phyloP scores from a whole-genome alignment of 2,888 invertebrate species.

The Pseudococcus jackbeardsleyi region DNA sequence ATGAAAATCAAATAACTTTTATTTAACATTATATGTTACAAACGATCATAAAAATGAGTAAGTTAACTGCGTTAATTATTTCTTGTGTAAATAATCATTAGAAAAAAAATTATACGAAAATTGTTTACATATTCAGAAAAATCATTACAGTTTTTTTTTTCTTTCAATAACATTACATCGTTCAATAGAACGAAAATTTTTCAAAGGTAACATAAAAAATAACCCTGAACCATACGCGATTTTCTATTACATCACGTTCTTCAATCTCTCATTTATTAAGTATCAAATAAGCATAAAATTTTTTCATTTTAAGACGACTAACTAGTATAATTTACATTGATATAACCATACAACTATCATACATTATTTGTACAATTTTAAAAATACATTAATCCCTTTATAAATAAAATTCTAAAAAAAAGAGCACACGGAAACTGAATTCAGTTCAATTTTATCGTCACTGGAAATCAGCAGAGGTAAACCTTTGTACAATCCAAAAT shows the following conservation, averaged over 20 bases:
- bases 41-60: slow-evolving; percentile 38
- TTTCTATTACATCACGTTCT: not conserved
- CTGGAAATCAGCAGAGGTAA: not conserved
- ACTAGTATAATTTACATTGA: slow-evolving; percentile 36
- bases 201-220: slow-evolving; percentile 32
- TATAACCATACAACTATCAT: slow-evolving; percentile 30
- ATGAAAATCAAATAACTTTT: slow-evolving; percentile 32
- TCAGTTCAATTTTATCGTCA: slow-evolving; percentile 34
- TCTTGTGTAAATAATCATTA: slow-evolving; percentile 32
- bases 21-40: slow-evolving; percentile 50
- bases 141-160: not conserved
- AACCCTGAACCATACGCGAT: slow-evolving; percentile 44
- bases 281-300: slow-evolving; percentile 31
- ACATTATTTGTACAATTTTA: slow-evolving; percentile 48
- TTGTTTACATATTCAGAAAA: not conserved
- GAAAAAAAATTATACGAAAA: slow-evolving; percentile 23
- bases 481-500: not conserved
- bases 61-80: not conserved
- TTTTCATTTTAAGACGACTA: slow-evolving; percentile 7
- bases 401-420: slow-evolving; percentile 47
- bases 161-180: not conserved
- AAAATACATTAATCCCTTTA: slow-evolving; percentile 17
- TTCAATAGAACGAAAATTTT: slow-evolving; percentile 1
- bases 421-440: slow-evolving; percentile 11
- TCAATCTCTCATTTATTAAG: slow-evolving; percentile 4